Conservation (phyloP, 2,888 invertebrate genomes). For the Drosophila parthenogenetica region DNA sequence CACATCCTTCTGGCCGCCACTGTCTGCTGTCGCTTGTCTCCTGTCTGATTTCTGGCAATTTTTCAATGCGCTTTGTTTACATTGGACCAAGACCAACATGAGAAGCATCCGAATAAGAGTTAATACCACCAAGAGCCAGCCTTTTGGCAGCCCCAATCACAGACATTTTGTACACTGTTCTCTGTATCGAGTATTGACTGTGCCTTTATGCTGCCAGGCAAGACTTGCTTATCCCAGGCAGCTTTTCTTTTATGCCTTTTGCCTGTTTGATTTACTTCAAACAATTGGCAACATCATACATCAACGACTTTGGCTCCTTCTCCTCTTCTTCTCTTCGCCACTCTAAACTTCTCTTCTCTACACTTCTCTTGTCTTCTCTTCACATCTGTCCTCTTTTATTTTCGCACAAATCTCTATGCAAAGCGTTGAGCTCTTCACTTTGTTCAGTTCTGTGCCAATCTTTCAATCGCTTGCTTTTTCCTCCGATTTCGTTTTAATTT, state of each 20-base stretch:
- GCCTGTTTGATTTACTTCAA: conserved; percentile 77
- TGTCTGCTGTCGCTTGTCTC: conserved; percentile 21
- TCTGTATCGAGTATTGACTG: conserved; percentile 33
- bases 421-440: conserved; percentile 41
- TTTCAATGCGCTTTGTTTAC: conserved; percentile 75
- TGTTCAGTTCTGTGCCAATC: conserved; percentile 29
- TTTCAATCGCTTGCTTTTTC: conserved; percentile 39
- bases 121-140: conserved; percentile 37
- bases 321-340: conserved; percentile 5
- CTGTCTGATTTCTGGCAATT: conserved; percentile 61
- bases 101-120: conserved; percentile 29
- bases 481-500: conserved; percentile 24
- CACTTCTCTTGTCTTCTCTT: conserved; percentile 2
- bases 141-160: conserved; percentile 35
- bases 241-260: conserved; percentile 26
- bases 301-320: conserved; percentile 65
- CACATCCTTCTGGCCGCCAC: conserved; percentile 31
- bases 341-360: not conserved
- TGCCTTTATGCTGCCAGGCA: conserved; percentile 56
- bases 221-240: conserved; percentile 52
- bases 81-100: conserved; percentile 38
- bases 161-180: not conserved
- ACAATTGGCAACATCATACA: conserved; percentile 82
- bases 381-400: conserved; percentile 21
- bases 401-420: conserved; percentile 67